Evolutionary conservation across 2,888 invertebrate species (phyloP), one percentile per base, ranked within the genome.

Genomic region (Arrhopalites spinosus): DNA sequence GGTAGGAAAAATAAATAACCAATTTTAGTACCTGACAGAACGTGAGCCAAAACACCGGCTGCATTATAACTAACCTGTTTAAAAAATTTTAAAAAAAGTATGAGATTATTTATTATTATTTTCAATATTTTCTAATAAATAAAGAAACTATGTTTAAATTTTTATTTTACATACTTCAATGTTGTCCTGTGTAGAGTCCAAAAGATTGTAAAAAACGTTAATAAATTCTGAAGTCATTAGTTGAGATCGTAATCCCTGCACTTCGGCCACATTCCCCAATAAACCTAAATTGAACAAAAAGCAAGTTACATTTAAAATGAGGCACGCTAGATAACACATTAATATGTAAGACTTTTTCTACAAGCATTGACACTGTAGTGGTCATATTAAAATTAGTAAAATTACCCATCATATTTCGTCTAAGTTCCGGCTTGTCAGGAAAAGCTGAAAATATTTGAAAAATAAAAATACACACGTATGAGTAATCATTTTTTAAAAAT

Each of bases 321-420:
- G n/a, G n/a, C n/a, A n/a, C n/a, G n/a, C n/a, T n/a, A n/a, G n/a
- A n/a, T n/a, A n/a, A n/a, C n/a, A n/a, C n/a, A n/a, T n/a, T n/a
- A n/a, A n/a, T n/a, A n/a, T n/a, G n/a, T n/a, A n/a, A n/a, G n/a
- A n/a, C n/a, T n/a, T n/a, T n/a, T n/a, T n/a, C n/a, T n/a, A n/a
- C n/a, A n/a, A n/a, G n/a, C n/a, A n/a, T n/a, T n/a, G n/a, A n/a
- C n/a, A n/a, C n/a, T n/a, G n/a, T n/a, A n/a, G n/a, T n/a, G n/a
- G n/a, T n/a, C n/a, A n/a, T n/a, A n/a, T n/a, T n/a, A n/a, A n/a
- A n/a, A 8, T 15, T 66, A 30, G n/a, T n/a, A 29, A 20, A 17
- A 27, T 47, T 69, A 80, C 98, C 98, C 97, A 98, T 97, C 98
- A 98, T 98, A 85, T 98, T 98, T 67, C 98, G 88, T 66, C 98